Evolutionary conservation across 37 sponge, comb jelly and placozoan species (phyloP), one percentile per base, ranked within the genome.

Genomic region (Beroe ovata): DNA sequence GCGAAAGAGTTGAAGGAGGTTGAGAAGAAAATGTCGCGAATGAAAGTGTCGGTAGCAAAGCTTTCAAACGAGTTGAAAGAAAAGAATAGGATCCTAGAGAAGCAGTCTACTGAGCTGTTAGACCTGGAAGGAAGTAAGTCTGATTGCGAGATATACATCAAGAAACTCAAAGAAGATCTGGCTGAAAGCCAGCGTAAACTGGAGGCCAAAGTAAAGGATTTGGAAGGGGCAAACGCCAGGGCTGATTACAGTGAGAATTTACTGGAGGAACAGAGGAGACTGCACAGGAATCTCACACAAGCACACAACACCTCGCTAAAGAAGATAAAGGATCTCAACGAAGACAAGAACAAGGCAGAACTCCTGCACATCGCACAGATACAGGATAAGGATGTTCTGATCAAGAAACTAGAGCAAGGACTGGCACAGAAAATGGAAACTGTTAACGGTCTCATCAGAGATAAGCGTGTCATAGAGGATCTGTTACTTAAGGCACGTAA

Each of bases 61-160:
- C 35, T 69, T 29, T 11, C 71, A 3, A 34, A 69, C 35, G 71
- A 69, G 20, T 20, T 69, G 36, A 69, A 34, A 21, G 71, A 69
- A 8, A 69, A 69, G 71, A 69, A 69, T 34, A 29, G 71, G 36
- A 69, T 69, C 71, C 71, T 69, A 38, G 71, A 69, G 71, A 69
- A 8, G 4, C 71, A 69, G 32, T 35, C 38, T 8, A 69, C 35
- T 6, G 71, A 69, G 36, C 71, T 69, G 36, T 20, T 69, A 4
- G 71, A 69, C 38, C 8, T 69, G 71, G 71, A 69, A 25, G 38
- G 71, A 11, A 69, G 71, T 25, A 62, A 62, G 29, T 62, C 63
- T 6, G 63, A 62, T 62, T 62, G 63, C 63, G 63, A 62, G 63
- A 16, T 62, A 21, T 62, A n/a, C 63, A 29, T 69, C 71, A 69